Percentiles rank a stretch among this genome's conserved stretches.
Conservation (phyloP, 2,797 vertebrate species). For the Artibeus lituratus region DNA sequence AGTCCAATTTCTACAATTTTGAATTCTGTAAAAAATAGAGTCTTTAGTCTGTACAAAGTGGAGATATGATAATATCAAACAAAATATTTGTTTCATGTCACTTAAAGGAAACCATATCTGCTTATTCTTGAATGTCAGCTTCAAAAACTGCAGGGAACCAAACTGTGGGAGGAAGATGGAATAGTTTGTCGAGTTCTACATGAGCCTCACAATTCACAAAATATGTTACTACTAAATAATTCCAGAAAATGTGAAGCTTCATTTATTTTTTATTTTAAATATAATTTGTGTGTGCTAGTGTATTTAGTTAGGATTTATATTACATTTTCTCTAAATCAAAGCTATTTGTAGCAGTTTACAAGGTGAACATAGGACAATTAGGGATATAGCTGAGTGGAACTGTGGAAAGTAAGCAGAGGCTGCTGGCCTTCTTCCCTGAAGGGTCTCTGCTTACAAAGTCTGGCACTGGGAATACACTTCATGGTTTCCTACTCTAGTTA, state of each 20-base stretch:
- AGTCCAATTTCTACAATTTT: not conserved
- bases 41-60: not conserved
- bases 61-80: not conserved
- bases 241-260: not conserved
- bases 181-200: not conserved
- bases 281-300: not conserved
- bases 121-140: not conserved
- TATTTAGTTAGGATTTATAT: not conserved
- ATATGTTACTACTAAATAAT: not conserved
- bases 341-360: not conserved
- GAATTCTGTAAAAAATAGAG: not conserved
- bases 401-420: not conserved
- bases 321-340: not conserved
- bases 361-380: not conserved
- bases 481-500: not conserved
- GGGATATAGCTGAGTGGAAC: not conserved
- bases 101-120: not conserved
- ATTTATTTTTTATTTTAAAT: not conserved
- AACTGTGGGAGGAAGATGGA: not conserved
- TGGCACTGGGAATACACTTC: not conserved
- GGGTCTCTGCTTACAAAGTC: not conserved
- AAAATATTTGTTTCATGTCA: not conserved
- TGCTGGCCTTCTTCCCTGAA: not conserved
- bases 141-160: not conserved
- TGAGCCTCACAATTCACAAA: not conserved